phyloP scores from a whole-genome alignment of 2,113 vertebrate species.

The Calonectris borealis region DNA sequence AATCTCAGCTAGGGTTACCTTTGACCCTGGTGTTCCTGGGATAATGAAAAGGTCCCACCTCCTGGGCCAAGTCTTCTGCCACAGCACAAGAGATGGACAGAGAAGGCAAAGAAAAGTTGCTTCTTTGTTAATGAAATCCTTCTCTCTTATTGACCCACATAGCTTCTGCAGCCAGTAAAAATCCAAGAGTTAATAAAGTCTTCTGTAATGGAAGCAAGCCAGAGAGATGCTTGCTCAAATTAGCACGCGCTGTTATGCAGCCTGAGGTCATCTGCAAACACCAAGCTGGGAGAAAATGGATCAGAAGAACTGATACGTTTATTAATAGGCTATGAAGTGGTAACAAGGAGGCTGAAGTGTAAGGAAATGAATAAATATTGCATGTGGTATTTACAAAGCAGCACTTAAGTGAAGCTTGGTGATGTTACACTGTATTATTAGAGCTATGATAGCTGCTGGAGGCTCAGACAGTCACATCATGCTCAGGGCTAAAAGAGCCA shows the following conservation, averaged over 20 bases:
- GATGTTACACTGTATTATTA: neutral
- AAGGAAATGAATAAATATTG: slow-evolving; percentile 40
- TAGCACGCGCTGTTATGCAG: neutral
- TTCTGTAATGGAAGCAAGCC: neutral
- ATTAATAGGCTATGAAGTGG: slow-evolving; percentile 50
- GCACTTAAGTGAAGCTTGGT: neutral
- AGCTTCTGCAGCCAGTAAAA: neutral
- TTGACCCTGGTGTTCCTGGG: neutral
- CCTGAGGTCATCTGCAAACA: slow-evolving; percentile 21
- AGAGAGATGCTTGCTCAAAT: slow-evolving; percentile 12
- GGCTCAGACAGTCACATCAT: neutral
- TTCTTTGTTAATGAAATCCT: neutral
- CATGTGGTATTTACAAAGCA: slow-evolving; percentile 44
- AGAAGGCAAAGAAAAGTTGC: neutral
- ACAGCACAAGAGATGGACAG: neutral
- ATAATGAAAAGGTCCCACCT: neutral
- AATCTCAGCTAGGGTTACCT: neutral
- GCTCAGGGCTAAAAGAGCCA: neutral
- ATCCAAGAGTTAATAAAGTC: neutral
- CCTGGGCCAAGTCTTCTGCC: neutral
- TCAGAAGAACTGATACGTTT: slow-evolving; percentile 9
- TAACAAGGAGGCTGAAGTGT: slow-evolving; percentile 27
- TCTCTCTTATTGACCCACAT: neutral
- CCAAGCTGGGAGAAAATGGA: neutral
- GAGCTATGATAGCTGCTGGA: neutral